Percentiles rank a stretch among this genome's conserved stretches.
phyloP scores from a whole-genome alignment of 2,888 invertebrate species.

The Hipparchia semele region DNA sequence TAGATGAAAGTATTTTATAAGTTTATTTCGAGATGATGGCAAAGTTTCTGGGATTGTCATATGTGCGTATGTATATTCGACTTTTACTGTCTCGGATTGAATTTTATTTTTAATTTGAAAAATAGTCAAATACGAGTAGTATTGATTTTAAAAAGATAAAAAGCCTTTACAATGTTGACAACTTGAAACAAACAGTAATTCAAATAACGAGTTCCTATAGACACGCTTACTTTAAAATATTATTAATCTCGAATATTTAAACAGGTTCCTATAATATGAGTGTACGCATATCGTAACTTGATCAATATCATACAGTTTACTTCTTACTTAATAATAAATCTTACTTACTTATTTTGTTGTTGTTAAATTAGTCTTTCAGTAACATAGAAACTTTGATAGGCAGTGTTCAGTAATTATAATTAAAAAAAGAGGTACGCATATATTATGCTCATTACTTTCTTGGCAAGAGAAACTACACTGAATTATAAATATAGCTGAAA shows the following conservation, averaged over 20 bases:
- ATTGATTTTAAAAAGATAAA: neutral
- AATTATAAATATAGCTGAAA: constrained; percentile 27
- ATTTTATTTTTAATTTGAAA: neutral
- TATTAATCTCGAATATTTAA: constrained; percentile 3
- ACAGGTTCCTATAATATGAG: neutral
- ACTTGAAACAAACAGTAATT: constrained; percentile 5
- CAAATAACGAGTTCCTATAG: neutral
- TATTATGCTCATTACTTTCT: constrained; percentile 39
- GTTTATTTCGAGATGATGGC: too few relatives aligned
- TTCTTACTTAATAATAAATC: constrained; percentile 14
- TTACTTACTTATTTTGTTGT: constrained; percentile 28
- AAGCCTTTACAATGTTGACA: neutral
- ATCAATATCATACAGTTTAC: constrained; percentile 6
- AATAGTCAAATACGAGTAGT: neutral
- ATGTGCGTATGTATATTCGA: too few relatives aligned
- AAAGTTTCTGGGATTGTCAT: too few relatives aligned
- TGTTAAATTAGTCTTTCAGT: constrained; percentile 45
- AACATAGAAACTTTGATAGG: constrained; percentile 52
- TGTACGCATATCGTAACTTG: neutral
- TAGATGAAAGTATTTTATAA: neutral
- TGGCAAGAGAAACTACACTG: constrained; percentile 43
- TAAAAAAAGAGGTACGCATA: constrained; percentile 29
- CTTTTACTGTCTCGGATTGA: neutral
- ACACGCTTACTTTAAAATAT: constrained; percentile 1
- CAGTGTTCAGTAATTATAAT: constrained; percentile 59